phyloP scores from a whole-genome alignment of 2,888 invertebrate genomes.

The Tenthredo distinguenda region DNA sequence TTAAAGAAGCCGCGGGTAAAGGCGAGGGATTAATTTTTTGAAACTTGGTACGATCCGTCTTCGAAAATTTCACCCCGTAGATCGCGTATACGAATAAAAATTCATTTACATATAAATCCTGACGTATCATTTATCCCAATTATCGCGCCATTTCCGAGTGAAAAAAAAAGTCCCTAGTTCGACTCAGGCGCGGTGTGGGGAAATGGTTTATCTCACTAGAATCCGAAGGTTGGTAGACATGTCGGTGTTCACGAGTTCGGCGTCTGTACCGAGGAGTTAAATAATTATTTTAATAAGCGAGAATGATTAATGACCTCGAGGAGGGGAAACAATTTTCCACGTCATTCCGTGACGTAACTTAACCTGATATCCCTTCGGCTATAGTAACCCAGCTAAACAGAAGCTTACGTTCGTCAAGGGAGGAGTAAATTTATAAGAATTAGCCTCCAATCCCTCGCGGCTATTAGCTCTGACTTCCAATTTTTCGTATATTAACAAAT shows the following conservation, averaged over 20 bases:
- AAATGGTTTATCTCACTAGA: not conserved
- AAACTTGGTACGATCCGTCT: not conserved
- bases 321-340: constrained; percentile 22
- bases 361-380: not conserved
- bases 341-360: not conserved
- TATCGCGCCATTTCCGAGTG: not conserved
- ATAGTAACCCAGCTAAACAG: not conserved
- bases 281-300: constrained; percentile 27
- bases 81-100: not conserved
- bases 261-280: not conserved
- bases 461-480: not conserved
- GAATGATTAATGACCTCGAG: constrained; percentile 10
- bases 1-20: not conserved
- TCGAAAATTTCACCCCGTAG: not conserved
- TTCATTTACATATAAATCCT: not conserved
- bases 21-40: not conserved
- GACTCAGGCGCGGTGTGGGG: not conserved
- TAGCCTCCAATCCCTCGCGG: not conserved
- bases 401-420: not conserved
- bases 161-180: not conserved
- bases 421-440: not conserved
- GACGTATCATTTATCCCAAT: not conserved
- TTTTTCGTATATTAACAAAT: not conserved
- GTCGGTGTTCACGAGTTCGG: not conserved
- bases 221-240: not conserved